Conservation (phyloP, 1,140 invertebrate species). For the Rhagoletis pomonella region DNA sequence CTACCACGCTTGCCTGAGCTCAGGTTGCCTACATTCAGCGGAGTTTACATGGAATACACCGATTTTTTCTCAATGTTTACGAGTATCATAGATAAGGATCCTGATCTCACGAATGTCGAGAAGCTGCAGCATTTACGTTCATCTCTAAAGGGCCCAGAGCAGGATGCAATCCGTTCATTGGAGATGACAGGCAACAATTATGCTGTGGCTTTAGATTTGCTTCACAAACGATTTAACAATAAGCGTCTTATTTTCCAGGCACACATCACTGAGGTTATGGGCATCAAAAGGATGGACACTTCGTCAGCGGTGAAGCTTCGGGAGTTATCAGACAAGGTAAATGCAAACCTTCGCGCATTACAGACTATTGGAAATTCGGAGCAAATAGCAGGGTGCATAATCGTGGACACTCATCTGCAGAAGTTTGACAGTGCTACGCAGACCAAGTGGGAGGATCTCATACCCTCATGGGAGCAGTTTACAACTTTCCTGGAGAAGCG, state of each 20-base stretch:
- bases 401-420: too few species aligned
- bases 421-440: too few species aligned
- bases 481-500: not conserved
- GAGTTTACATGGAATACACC: constrained; percentile 25
- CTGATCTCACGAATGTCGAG: constrained; percentile 29
- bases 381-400: too few species aligned
- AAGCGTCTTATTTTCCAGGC: constrained; percentile 52
- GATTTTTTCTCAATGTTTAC: constrained; percentile 46
- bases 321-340: too few species aligned
- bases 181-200: constrained; percentile 27
- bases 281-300: too few species aligned
- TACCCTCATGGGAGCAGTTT: not conserved
- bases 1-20: constrained; percentile 31
- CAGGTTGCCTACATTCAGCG: constrained; percentile 32
- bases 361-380: too few species aligned
- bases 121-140: constrained; percentile 38
- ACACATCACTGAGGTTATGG: constrained; percentile 14
- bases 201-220: constrained; percentile 26
- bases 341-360: not conserved
- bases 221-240: constrained; percentile 38
- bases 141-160: not conserved
- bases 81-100: constrained; percentile 24
- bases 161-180: constrained; percentile 31
- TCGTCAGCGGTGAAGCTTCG: too few species aligned
- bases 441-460: not conserved